These are phyloP conservation scores for Pseudomyrmex cubaensis DNA, from an alignment of 1,140 invertebrate species.

Conservation along the genomic window DNA sequence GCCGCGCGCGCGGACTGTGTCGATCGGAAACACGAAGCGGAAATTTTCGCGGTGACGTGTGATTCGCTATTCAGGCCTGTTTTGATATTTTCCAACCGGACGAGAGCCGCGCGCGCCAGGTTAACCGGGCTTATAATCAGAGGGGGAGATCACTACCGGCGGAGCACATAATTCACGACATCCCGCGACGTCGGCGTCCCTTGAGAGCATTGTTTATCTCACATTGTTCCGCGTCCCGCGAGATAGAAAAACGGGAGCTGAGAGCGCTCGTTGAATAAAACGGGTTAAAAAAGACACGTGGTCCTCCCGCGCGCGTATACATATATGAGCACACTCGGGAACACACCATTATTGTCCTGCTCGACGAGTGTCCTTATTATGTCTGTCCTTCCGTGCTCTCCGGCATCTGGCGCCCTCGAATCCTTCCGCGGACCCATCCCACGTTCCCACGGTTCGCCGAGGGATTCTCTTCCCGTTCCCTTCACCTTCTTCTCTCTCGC, in stretches of 20 bases:
- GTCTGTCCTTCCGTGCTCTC: conserved; percentile 50
- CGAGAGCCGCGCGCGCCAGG: not conserved
- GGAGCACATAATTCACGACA: conserved; percentile 5
- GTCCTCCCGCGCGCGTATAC: conserved; percentile 8
- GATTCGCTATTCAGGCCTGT: not conserved
- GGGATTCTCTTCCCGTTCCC: not conserved
- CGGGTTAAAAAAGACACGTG: conserved; percentile 50
- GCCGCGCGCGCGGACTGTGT: not conserved
- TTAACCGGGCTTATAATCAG: conserved; percentile 37
- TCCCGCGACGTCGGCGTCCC: not conserved
- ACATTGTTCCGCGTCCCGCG: conserved; percentile 48
- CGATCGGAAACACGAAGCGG: too few species aligned
- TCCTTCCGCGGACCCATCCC: conserved; percentile 57
- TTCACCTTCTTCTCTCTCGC: not conserved
- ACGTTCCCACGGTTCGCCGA: conserved; percentile 70
- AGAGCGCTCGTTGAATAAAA: conserved; percentile 34
- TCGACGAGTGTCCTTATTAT: conserved; percentile 80
- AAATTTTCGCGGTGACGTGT: conserved; percentile 28
- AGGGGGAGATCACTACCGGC: not conserved
- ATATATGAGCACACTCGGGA: not conserved
- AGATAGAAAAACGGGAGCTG: conserved; percentile 11
- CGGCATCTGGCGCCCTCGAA: conserved; percentile 59
- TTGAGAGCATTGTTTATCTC: conserved; percentile 37
- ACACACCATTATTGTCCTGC: conserved; percentile 25
- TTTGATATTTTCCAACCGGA: conserved; percentile 9